Conservation (phyloP, 2,888 invertebrate genomes). For the Myopa tessellatipennis region DNA sequence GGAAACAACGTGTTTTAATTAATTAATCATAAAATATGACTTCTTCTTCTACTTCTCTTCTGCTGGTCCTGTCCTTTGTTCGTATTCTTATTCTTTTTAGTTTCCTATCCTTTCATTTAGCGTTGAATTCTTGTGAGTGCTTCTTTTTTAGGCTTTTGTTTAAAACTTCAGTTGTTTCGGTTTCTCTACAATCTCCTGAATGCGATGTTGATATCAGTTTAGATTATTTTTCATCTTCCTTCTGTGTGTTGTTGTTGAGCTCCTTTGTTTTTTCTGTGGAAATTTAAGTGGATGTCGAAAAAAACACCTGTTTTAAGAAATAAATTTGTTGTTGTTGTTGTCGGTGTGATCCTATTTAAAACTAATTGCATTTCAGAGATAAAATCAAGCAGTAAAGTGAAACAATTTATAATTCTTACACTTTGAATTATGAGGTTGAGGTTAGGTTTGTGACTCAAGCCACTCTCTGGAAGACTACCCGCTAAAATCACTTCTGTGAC, state of each 20-base stretch:
- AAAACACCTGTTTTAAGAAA: constrained; percentile 27
- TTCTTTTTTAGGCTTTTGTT: background rate
- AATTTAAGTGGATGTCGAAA: constrained; percentile 23
- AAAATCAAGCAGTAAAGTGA: too few species aligned
- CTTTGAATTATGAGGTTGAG: too few species aligned
- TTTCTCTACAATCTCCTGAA: background rate
- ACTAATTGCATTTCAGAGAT: background rate
- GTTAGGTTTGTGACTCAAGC: too few species aligned
- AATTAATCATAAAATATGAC: constrained; percentile 38
- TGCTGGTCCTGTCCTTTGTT: constrained; percentile 12
- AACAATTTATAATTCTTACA: too few species aligned
- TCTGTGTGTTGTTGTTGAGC: background rate
- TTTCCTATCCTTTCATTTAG: background rate
- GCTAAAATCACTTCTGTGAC: too few species aligned
- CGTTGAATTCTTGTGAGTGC: background rate
- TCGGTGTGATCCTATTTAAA: background rate
- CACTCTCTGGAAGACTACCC: too few species aligned
- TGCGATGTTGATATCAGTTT: too few species aligned
- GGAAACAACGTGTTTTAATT: constrained; percentile 35
- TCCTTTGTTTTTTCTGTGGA: background rate
- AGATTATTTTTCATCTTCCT: too few species aligned
- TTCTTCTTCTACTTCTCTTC: background rate
- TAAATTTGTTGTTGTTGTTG: constrained; percentile 15
- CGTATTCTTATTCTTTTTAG: background rate
- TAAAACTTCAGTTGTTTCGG: background rate